These are phyloP conservation scores for Tauraco erythrolophus DNA, from an alignment of 2,113 vertebrate genomes.

Conservation along the genomic window DNA sequence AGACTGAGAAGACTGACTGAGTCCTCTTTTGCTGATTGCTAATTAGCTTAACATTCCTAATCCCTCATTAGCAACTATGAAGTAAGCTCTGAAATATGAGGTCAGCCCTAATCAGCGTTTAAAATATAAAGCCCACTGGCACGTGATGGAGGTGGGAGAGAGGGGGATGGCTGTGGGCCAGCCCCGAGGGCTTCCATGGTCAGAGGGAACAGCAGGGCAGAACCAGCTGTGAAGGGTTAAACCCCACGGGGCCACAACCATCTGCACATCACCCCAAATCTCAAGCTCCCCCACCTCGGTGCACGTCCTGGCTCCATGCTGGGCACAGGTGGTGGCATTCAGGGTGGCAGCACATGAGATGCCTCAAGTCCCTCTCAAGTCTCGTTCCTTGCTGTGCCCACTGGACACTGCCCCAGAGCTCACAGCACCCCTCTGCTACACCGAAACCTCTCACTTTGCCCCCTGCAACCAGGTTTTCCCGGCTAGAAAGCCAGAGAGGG, in stretches of 20 bases:
- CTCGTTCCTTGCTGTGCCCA: neutral
- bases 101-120: conserved; percentile 56
- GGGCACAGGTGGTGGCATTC: accelerated
- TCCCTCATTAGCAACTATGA: conserved; percentile 66
- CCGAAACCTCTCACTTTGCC: neutral
- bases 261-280: neutral
- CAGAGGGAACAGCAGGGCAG: neutral
- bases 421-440: accelerated
- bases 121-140: conserved; percentile 41
- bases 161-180: neutral
- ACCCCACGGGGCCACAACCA: accelerated
- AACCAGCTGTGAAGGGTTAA: neutral
- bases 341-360: neutral
- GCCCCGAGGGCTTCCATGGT: neutral
- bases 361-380: neutral
- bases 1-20: conserved; percentile 38
- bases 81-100: conserved; percentile 66
- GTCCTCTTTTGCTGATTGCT: conserved; percentile 52
- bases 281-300: neutral
- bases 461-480: neutral
- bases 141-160: neutral
- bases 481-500: neutral
- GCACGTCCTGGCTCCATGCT: accelerated
- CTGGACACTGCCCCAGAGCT: neutral
- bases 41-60: conserved; percentile 72